Evolutionary conservation across 2,113 vertebrate species (phyloP), one percentile per base, ranked within the genome.

Genomic region (Megatriorchis doriae): DNA sequence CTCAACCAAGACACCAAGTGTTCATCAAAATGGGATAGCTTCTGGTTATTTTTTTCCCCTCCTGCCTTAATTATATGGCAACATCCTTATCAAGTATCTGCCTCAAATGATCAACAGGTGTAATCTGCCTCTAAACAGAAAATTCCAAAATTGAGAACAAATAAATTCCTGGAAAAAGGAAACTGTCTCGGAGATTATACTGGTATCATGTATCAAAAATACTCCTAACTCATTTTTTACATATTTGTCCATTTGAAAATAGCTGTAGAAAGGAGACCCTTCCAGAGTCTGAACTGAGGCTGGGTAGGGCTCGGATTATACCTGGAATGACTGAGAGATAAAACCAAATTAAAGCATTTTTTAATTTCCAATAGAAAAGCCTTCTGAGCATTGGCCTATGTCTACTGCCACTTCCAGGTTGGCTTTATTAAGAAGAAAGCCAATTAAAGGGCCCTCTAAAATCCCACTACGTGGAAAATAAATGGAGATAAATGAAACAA

Each of bases 351-450:
- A 11, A 7, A 22, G 9, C 1, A 5, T 25, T 53, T 63, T 50
- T 31, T 1, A 0, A 47, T 75, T 61, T 42, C 52, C 56, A 42
- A 1, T 1, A 21, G n/a, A 48, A 92, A 48, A 10, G 10, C 6
- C 11, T 45, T 23, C 31, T 17, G 18, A 26, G 20, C 1, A 0
- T 3, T 29, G 53, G 34, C 34, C 31, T 58, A 2, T 10, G 23
- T 11, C 61, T 61, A 16, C 61, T 32, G 29, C 48, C 13, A 6
- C 31, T 47, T 74, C 47, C 45, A 52, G 9, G 7, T 1, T n/a
- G 58, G 21, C 13, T 77, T 65, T 45, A 17, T 40, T 11, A 27
- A 47, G 36, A 47, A 25, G 12, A 78, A 66, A 73, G 2, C 10
- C 56, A 34, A 11, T 8, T 10, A 4, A 74, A 59, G 12, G 14